Percentiles rank a stretch among this genome's conserved stretches.
Conservation (phyloP, 2,888 invertebrate genomes). For the Drosophila sordidapex region DNA sequence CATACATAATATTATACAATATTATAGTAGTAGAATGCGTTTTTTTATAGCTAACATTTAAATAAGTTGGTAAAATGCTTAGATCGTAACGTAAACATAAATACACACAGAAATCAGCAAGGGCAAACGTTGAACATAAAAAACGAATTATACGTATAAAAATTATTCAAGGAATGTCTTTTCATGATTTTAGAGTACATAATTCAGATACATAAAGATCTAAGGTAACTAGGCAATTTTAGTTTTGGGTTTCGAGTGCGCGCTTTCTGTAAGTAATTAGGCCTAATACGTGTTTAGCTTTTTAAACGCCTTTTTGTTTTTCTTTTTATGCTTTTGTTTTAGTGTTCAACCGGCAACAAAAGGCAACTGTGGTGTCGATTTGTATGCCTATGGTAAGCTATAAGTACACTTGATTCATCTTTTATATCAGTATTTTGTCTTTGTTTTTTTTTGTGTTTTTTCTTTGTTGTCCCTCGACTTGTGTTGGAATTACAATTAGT, state of each 20-base stretch:
- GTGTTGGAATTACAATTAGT: slow-evolving; percentile 49
- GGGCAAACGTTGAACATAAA: slow-evolving; percentile 20
- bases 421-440: slow-evolving; percentile 30
- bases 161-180: slow-evolving; percentile 19
- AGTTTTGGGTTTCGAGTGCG: slow-evolving; percentile 54
- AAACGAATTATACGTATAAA: slow-evolving; percentile 8
- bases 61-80: slow-evolving; percentile 64
- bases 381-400: slow-evolving; percentile 37
- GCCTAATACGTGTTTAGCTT: slow-evolving; percentile 51
- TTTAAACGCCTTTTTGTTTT: slow-evolving; percentile 12
- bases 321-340: slow-evolving; percentile 11
- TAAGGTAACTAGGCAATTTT: slow-evolving; percentile 54
- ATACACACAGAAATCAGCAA: slow-evolving; percentile 43
- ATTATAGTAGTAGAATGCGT: slow-evolving; percentile 55
- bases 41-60: slow-evolving; percentile 59
- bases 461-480: slow-evolving; percentile 46
- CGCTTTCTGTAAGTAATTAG: slow-evolving; percentile 65
- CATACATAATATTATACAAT: slow-evolving; percentile 73
- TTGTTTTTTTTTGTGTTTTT: slow-evolving; percentile 19
- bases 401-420: slow-evolving; percentile 72
- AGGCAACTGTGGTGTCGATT: slow-evolving; percentile 57
- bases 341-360: slow-evolving; percentile 47
- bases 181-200: slow-evolving; percentile 20
- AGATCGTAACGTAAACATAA: slow-evolving; percentile 64
- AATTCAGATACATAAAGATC: slow-evolving; percentile 29